Percentiles rank a stretch among this genome's conserved stretches.
Conservation (phyloP, 2,888 invertebrate species). For the Sabellastarte sp. region DNA sequence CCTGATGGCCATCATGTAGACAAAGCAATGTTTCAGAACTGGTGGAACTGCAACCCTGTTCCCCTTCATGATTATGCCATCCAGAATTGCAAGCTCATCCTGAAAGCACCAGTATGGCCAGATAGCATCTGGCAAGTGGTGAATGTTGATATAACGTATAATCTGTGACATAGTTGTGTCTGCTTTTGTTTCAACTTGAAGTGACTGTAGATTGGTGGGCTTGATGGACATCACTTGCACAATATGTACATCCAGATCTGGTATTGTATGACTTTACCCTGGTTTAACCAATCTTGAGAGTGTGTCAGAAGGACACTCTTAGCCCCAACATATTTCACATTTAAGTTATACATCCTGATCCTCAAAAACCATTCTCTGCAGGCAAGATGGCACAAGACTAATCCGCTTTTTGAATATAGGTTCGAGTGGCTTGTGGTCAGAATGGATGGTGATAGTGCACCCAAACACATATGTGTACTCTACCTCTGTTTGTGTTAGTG, state of each 20-base stretch:
- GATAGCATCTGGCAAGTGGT: not conserved
- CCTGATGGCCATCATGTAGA: conserved; percentile 4
- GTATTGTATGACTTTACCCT: not conserved
- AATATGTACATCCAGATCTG: conserved; percentile 1
- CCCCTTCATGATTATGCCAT: conserved; percentile 3
- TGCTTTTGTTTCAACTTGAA: too few relatives aligned
- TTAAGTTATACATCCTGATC: too few relatives aligned
- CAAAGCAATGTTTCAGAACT: not conserved
- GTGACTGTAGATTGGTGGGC: not conserved
- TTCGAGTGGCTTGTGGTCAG: conserved; percentile 1
- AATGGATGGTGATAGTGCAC: not conserved
- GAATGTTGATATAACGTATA: not conserved
- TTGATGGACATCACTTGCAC: not conserved
- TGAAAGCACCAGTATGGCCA: not conserved
- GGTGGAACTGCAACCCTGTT: not conserved
- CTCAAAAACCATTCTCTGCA: too few relatives aligned
- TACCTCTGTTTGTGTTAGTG: not conserved
- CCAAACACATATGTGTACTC: not conserved
- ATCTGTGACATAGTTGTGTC: not conserved
- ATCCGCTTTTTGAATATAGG: not conserved
- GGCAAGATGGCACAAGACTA: not conserved
- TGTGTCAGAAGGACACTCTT: conserved; percentile 6
- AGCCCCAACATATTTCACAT: conserved; percentile 1
- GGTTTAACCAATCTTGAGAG: too few relatives aligned
- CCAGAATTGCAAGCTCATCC: conserved; percentile 1